These are phyloP conservation scores for Lepidothrix coronata DNA, from an alignment of 2,113 vertebrate genomes.

Conservation along the genomic window DNA sequence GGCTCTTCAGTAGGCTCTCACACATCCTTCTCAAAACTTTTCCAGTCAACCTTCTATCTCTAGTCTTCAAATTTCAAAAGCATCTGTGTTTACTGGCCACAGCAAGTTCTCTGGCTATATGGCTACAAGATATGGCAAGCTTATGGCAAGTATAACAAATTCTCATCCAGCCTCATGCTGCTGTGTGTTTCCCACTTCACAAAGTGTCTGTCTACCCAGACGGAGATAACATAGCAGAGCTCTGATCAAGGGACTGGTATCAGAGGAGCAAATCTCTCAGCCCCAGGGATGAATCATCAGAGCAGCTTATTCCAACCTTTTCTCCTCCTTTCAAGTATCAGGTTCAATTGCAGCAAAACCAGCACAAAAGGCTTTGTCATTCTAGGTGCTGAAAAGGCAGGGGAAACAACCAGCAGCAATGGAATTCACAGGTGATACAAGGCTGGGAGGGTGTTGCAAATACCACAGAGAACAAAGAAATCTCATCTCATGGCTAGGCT, in stretches of 20 bases:
- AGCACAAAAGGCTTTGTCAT: conserved; percentile 51
- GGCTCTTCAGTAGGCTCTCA: not conserved
- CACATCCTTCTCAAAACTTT: not conserved
- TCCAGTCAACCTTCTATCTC: not conserved
- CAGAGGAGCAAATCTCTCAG: conserved; percentile 57
- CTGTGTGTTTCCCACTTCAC: not conserved
- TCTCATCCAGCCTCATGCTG: not conserved
- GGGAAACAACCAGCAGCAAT: conserved; percentile 52
- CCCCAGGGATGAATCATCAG: conserved; percentile 55
- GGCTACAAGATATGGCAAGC: not conserved
- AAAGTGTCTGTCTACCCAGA: not conserved
- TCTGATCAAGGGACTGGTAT: conserved; percentile 59
- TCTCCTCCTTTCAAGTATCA: conserved; percentile 57
- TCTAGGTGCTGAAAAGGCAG: conserved; percentile 38
- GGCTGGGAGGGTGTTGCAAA: conserved; percentile 46
- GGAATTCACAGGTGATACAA: conserved; percentile 66
- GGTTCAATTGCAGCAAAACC: conserved; percentile 43
- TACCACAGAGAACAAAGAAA: conserved; percentile 54
- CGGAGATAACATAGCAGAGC: conserved; percentile 62
- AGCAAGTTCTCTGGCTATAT: not conserved
- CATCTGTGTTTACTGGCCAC: not conserved
- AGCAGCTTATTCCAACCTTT: conserved; percentile 47
- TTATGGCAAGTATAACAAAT: not conserved
- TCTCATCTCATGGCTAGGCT: too few species aligned
- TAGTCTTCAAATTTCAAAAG: not conserved